Percentiles rank a stretch among this genome's conserved stretches.
phyloP scores from a whole-genome alignment of 2,888 invertebrate species.

The Lypha dubia region DNA sequence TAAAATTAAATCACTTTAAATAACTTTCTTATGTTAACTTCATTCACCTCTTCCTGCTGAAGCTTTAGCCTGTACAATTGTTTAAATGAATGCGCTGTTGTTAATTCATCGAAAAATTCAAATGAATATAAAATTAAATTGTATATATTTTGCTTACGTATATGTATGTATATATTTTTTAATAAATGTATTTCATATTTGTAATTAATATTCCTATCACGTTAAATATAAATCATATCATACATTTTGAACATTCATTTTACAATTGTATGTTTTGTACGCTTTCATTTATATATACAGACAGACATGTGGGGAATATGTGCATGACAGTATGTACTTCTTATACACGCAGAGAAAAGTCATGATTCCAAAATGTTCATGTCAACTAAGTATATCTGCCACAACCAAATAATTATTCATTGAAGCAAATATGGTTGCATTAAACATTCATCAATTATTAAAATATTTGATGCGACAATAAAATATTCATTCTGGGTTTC shows the following conservation, averaged over 20 bases:
- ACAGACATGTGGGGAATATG: not conserved
- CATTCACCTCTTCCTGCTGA: not conserved
- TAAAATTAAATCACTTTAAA: slow-evolving; percentile 61
- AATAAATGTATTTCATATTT: slow-evolving; percentile 13
- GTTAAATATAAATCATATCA: slow-evolving; percentile 67
- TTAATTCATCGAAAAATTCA: slow-evolving; percentile 10
- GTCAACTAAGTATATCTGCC: too few relatives aligned
- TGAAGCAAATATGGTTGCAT: too few relatives aligned
- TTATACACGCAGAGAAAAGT: too few relatives aligned
- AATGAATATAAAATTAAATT: slow-evolving; percentile 47
- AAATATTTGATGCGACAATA: too few relatives aligned
- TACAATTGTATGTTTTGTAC: slow-evolving; percentile 45
- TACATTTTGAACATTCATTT: slow-evolving; percentile 53
- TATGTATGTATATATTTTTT: not conserved
- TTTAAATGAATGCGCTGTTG: too few relatives aligned
- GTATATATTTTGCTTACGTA: not conserved
- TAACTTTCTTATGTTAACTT: slow-evolving; percentile 16
- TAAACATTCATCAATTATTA: too few relatives aligned
- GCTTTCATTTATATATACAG: not conserved
- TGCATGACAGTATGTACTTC: too few relatives aligned
- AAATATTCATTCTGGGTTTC: too few relatives aligned
- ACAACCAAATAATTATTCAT: too few relatives aligned
- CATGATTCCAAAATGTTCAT: too few relatives aligned
- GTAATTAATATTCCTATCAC: slow-evolving; percentile 68
- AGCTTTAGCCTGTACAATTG: not conserved